Evolutionary conservation across 2,888 invertebrate genomes (phyloP).

Genomic region (Sinotaia quadrata): DNA sequence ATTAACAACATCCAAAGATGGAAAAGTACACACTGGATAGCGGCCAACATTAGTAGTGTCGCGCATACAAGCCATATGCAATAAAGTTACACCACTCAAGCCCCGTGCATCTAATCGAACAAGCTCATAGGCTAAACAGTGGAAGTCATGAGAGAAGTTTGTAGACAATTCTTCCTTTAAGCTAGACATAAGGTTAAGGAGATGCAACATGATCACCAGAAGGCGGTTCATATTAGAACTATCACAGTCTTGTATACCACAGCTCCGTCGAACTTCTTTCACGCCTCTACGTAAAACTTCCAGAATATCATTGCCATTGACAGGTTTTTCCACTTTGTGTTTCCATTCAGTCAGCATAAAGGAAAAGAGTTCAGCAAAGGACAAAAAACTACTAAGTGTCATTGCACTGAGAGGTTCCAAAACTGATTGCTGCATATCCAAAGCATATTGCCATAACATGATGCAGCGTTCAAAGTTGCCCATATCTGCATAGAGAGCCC

Average conservation of each 20-base stretch:
- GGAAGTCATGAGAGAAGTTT: slow-evolving; percentile 75
- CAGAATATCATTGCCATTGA: slow-evolving; percentile 82
- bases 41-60: slow-evolving; percentile 81
- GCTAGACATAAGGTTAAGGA: slow-evolving; percentile 67
- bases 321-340: slow-evolving; percentile 79
- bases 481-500: slow-evolving; percentile 91
- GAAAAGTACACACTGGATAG: slow-evolving; percentile 82
- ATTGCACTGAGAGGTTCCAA: slow-evolving; percentile 93
- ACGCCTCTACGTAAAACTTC: slow-evolving; percentile 87
- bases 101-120: slow-evolving; percentile 80
- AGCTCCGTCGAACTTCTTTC: slow-evolving; percentile 73
- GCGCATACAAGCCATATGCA: slow-evolving; percentile 87
- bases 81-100: slow-evolving; percentile 69
- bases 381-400: slow-evolving; percentile 93
- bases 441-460: slow-evolving; percentile 95
- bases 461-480: slow-evolving; percentile 92
- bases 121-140: slow-evolving; percentile 82
- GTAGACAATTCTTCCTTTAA: slow-evolving; percentile 42
- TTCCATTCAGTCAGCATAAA: slow-evolving; percentile 89
- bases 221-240: slow-evolving; percentile 86
- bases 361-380: slow-evolving; percentile 88
- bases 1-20: slow-evolving; percentile 80
- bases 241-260: slow-evolving; percentile 75
- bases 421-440: slow-evolving; percentile 95
- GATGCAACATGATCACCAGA: slow-evolving; percentile 87